These are phyloP conservation scores for Gari tellinella DNA, from an alignment of 2,888 invertebrate species.

Conservation along the genomic window DNA sequence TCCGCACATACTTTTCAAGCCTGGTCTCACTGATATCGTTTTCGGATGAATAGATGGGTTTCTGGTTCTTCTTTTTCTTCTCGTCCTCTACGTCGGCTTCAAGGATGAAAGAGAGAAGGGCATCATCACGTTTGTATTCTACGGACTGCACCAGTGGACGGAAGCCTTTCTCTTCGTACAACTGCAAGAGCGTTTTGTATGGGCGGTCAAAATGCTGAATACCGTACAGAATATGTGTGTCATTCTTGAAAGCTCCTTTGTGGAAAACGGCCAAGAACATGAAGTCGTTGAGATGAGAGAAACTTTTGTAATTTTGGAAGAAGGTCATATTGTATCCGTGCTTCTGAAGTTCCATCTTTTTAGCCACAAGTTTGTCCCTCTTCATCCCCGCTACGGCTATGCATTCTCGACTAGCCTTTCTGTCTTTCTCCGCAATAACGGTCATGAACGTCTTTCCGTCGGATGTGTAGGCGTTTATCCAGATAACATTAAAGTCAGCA, in stretches of 20 bases:
- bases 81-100: slow-evolving; percentile 61
- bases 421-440: slow-evolving; percentile 66
- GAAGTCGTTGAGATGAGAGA: slow-evolving; percentile 67
- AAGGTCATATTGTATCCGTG: slow-evolving; percentile 76
- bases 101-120: slow-evolving; percentile 76
- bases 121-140: slow-evolving; percentile 69
- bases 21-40: slow-evolving; percentile 65
- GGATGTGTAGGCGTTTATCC: slow-evolving; percentile 75
- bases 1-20: slow-evolving; percentile 66
- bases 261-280: slow-evolving; percentile 76
- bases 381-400: slow-evolving; percentile 70
- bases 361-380: slow-evolving; percentile 65
- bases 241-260: slow-evolving; percentile 66
- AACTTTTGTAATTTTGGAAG: slow-evolving; percentile 78
- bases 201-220: slow-evolving; percentile 74
- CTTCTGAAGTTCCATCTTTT: slow-evolving; percentile 69
- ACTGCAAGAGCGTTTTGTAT: slow-evolving; percentile 73
- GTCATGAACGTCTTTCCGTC: slow-evolving; percentile 70
- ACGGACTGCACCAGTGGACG: slow-evolving; percentile 75
- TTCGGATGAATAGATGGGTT: slow-evolving; percentile 67
- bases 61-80: slow-evolving; percentile 48
- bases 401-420: slow-evolving; percentile 60
- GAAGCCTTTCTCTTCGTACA: slow-evolving; percentile 76
- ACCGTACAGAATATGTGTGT: slow-evolving; percentile 73
- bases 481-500: slow-evolving; percentile 71